phyloP scores from a whole-genome alignment of 2,113 vertebrate genomes.

The Furnarius figulus region DNA sequence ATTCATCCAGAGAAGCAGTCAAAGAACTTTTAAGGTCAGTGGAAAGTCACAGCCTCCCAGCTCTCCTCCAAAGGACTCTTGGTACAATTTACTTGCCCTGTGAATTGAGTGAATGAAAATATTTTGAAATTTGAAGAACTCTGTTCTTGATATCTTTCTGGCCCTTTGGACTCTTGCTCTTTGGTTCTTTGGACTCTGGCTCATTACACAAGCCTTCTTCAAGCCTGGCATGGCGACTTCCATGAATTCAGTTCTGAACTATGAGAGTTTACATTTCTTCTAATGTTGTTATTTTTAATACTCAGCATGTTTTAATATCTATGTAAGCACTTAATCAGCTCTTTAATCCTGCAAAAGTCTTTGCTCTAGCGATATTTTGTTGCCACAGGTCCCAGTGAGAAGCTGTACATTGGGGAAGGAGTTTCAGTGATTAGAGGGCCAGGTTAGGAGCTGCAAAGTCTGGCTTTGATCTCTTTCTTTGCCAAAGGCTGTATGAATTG shows the following conservation, averaged over 20 bases:
- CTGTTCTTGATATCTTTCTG: background rate
- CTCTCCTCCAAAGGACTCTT: background rate
- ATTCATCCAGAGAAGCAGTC: background rate
- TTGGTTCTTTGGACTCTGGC: background rate
- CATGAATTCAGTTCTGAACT: background rate
- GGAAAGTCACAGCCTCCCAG: background rate
- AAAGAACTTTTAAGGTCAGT: background rate
- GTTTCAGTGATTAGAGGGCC: background rate
- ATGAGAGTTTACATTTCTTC: background rate
- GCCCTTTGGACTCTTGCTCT: background rate
- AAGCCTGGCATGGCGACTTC: rapidly evolving
- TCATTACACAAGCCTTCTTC: background rate
- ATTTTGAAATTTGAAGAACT: background rate
- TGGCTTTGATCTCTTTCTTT: background rate
- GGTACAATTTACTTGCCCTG: background rate
- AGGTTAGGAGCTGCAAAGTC: background rate
- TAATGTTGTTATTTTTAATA: background rate
- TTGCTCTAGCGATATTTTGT: background rate
- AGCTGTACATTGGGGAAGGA: background rate
- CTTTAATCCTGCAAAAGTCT: background rate
- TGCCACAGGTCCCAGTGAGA: background rate
- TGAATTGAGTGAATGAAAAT: background rate
- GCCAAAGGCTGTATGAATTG: background rate
- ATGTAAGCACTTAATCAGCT: background rate
- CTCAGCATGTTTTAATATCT: background rate